Percentiles rank a stretch among this genome's conserved stretches.
phyloP scores from a whole-genome alignment of 2,797 vertebrate genomes.

The Sebastes reedi region DNA sequence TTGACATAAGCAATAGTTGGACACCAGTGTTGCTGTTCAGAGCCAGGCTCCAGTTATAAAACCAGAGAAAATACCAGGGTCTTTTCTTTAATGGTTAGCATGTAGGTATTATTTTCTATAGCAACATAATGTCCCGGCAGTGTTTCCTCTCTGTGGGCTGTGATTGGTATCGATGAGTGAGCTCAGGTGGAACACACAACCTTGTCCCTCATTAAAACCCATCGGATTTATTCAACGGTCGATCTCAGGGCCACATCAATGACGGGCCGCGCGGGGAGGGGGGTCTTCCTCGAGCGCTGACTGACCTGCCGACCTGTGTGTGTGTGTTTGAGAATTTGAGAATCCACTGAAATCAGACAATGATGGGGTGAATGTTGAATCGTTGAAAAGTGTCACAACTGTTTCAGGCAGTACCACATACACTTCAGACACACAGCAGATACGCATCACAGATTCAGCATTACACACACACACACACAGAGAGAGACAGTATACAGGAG shows the following conservation, averaged over 20 bases:
- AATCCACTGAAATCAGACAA: slow-evolving; percentile 20
- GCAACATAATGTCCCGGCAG: not conserved
- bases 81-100: not conserved
- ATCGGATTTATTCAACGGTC: slow-evolving; percentile 32
- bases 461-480: slow-evolving; percentile 6
- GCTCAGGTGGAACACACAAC: slow-evolving; percentile 60
- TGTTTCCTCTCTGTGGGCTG: slow-evolving; percentile 10
- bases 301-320: not conserved
- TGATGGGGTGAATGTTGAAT: slow-evolving; percentile 15
- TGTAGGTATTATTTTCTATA: slow-evolving; percentile 14
- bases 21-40: not conserved
- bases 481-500: slow-evolving; percentile 11
- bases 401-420: slow-evolving; percentile 6
- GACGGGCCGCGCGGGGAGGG: not conserved
- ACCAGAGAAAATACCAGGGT: not conserved
- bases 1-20: not conserved
- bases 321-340: slow-evolving; percentile 41
- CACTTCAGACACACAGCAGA: slow-evolving; percentile 38
- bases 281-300: not conserved
- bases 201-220: slow-evolving; percentile 56
- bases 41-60: not conserved
- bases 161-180: slow-evolving; percentile 61
- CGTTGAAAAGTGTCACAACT: slow-evolving; percentile 11
- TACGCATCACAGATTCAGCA: slow-evolving; percentile 16
- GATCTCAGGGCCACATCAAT: slow-evolving; percentile 35